phyloP scores from a whole-genome alignment of 2,797 vertebrate species.

The Tauraco hartlaubi region DNA sequence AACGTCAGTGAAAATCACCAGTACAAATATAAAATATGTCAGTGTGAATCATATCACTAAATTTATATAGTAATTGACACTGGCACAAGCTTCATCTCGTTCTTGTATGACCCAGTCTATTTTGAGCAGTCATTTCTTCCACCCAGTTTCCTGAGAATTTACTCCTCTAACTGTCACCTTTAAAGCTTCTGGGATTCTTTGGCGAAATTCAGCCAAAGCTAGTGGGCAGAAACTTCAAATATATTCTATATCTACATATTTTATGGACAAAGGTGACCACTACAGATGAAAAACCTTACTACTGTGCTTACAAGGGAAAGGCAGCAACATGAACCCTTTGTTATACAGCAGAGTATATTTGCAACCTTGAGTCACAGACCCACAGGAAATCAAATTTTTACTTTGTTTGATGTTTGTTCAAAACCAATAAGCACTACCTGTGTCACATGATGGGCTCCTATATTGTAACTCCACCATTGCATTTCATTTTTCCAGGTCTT shows the following conservation, averaged over 20 bases:
- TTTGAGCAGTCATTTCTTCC: slow-evolving; percentile 25
- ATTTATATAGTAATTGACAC: slow-evolving; percentile 62
- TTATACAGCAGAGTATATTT: not conserved
- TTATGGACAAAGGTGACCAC: not conserved
- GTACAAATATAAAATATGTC: slow-evolving; percentile 63
- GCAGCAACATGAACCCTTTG: not conserved
- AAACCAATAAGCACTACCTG: not conserved
- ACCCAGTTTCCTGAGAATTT: slow-evolving; percentile 8
- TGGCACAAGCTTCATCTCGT: slow-evolving; percentile 6
- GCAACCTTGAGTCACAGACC: not conserved
- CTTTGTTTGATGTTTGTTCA: not conserved
- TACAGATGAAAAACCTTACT: not conserved
- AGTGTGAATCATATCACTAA: slow-evolving; percentile 58
- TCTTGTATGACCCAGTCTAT: slow-evolving; percentile 38
- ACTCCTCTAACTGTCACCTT: not conserved
- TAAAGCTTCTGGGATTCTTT: slow-evolving; percentile 15
- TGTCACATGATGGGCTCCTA: not conserved
- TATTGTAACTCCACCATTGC: not conserved
- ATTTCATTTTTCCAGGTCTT: not conserved
- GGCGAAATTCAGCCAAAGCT: not conserved
- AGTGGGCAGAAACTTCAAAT: not conserved
- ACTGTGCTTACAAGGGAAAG: not conserved
- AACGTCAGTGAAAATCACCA: slow-evolving; percentile 58
- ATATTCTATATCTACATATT: not conserved
- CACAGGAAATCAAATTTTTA: not conserved